Conservation (phyloP, 2,888 invertebrate genomes). For the Chrysolina americana region DNA sequence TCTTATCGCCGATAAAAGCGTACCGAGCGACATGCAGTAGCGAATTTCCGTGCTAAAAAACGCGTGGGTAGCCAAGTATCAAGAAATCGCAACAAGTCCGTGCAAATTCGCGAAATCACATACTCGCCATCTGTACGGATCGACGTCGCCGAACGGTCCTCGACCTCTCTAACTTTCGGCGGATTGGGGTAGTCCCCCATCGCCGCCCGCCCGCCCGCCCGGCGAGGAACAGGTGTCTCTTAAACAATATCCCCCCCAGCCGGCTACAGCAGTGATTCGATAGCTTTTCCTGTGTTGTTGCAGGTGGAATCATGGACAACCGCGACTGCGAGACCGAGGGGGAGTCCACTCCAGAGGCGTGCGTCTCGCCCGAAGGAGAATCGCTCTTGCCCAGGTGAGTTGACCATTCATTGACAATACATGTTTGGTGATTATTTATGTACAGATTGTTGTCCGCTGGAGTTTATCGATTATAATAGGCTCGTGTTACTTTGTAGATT, state of each 20-base stretch:
- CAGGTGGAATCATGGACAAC: conserved; percentile 63
- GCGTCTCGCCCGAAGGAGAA: conserved; percentile 65
- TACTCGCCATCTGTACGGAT: conserved; percentile 9
- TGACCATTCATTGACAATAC: background rate
- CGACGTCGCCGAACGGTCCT: conserved; percentile 29
- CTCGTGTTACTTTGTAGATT: too few species aligned
- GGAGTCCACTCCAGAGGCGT: conserved; percentile 67
- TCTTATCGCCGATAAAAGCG: background rate
- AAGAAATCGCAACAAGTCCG: background rate
- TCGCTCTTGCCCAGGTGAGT: conserved; percentile 65
- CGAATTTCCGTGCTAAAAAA: background rate
- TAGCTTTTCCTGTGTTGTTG: conserved; percentile 37
- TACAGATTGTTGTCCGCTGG: too few species aligned
- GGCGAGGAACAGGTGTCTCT: conserved; percentile 43
- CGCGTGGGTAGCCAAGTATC: background rate
- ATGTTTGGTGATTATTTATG: too few species aligned
- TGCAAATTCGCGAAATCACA: conserved; percentile 4
- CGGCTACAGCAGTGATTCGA: background rate
- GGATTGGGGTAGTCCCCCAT: conserved; percentile 44
- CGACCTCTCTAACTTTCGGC: conserved; percentile 44
- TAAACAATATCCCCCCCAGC: conserved; percentile 16
- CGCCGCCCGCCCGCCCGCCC: background rate
- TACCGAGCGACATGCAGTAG: background rate
- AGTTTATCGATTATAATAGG: too few species aligned
- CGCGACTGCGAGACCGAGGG: conserved; percentile 68